phyloP scores from a whole-genome alignment of 2,797 vertebrate genomes.

The Bryconaethiops microstoma region DNA sequence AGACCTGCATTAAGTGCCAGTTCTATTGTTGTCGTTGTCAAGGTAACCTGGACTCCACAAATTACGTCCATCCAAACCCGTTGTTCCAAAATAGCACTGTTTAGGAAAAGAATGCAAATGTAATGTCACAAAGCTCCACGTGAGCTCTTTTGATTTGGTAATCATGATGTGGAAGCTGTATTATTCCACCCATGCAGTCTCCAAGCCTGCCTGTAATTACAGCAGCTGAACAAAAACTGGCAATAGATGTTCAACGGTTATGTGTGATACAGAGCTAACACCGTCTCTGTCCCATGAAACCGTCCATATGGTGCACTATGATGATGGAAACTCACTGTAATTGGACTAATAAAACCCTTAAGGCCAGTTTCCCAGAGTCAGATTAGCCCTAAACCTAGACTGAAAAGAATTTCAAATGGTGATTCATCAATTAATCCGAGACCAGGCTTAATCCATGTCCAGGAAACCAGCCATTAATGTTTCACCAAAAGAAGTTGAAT shows the following conservation, averaged over 20 bases:
- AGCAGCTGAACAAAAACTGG: not conserved
- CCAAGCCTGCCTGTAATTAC: not conserved
- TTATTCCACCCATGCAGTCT: not conserved
- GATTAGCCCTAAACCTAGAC: not conserved
- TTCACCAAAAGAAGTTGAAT: not conserved
- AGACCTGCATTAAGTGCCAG: not conserved
- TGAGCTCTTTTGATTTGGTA: not conserved
- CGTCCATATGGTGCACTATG: not conserved
- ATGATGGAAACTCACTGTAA: not conserved
- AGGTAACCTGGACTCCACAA: not conserved
- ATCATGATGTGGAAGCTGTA: not conserved
- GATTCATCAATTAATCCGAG: not conserved
- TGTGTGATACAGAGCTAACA: not conserved
- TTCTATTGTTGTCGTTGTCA: not conserved
- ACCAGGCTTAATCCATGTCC: not conserved
- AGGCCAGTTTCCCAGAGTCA: not conserved
- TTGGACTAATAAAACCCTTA: not conserved
- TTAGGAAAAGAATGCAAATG: slow-evolving; percentile 14
- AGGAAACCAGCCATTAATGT: not conserved
- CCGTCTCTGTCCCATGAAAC: not conserved
- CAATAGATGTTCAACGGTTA: not conserved
- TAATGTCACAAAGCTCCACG: not conserved
- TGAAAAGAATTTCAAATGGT: not conserved
- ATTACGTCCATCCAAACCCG: not conserved
- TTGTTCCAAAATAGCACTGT: not conserved